These are phyloP conservation scores for Chlorops oryzae DNA, from an alignment of 1,140 invertebrate species.

Conservation along the genomic window DNA sequence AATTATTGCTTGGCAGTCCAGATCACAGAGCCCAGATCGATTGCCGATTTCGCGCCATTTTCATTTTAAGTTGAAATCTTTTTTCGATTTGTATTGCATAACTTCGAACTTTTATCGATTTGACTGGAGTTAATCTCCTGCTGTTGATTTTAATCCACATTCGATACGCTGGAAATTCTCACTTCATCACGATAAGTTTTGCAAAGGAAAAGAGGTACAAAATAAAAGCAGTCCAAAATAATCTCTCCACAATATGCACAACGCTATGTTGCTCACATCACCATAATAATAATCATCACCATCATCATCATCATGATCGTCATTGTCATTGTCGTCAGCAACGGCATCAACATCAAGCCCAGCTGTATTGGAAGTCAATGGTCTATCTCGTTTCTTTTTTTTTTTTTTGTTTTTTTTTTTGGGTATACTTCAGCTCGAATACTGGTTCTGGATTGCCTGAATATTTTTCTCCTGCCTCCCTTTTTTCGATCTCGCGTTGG, in stretches of 20 bases:
- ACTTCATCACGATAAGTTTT: too few species aligned
- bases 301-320: conserved; percentile 8
- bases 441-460: not conserved
- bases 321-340: conserved; percentile 8
- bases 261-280: conserved; percentile 36
- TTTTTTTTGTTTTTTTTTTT: not conserved
- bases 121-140: too few species aligned
- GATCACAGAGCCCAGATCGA: too few species aligned
- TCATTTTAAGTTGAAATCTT: too few species aligned
- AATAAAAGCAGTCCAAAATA: too few species aligned
- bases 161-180: conserved; percentile 45
- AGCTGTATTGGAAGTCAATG: conserved; percentile 3
- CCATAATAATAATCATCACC: conserved; percentile 13
- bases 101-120: too few species aligned
- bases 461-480: not conserved
- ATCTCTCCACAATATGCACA: too few species aligned
- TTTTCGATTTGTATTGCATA: too few species aligned
- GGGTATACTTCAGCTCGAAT: conserved; percentile 18
- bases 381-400: not conserved
- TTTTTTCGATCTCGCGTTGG: too few species aligned
- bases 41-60: too few species aligned
- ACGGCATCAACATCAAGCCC: not conserved
- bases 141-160: conserved; percentile 42
- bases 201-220: too few species aligned
- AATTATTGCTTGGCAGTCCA: too few species aligned